These are phyloP conservation scores for Ornithorhynchus anatinus DNA, from an alignment of 2,113 vertebrate species.

Conservation along the genomic window DNA sequence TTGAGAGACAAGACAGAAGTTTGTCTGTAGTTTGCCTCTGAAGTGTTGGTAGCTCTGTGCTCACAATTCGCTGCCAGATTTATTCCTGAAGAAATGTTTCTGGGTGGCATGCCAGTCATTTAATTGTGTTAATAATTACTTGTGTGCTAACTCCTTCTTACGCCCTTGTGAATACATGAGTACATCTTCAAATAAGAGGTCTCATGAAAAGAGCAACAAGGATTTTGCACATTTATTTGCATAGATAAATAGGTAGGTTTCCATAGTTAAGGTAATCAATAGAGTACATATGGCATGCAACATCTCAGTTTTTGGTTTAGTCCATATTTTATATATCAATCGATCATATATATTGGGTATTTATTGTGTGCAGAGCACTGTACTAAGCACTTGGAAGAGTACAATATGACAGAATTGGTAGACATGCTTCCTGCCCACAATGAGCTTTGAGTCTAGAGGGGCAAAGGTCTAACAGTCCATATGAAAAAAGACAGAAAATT, in stretches of 20 bases:
- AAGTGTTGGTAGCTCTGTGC: background rate
- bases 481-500: slow-evolving; percentile 16
- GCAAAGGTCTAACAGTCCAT: slow-evolving; percentile 6
- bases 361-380: too few species aligned
- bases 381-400: too few species aligned
- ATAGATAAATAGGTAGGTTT: background rate
- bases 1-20: slow-evolving; percentile 29
- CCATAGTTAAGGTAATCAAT: background rate
- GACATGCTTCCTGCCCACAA: too few species aligned
- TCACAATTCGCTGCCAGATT: background rate
- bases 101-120: background rate
- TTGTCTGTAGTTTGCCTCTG: background rate
- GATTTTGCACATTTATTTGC: background rate
- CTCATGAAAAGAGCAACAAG: slow-evolving; percentile 9
- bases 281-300: background rate
- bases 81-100: background rate
- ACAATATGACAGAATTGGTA: too few species aligned
- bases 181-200: too few species aligned
- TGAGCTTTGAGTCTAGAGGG: slow-evolving; percentile 18
- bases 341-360: too few species aligned
- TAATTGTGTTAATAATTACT: slow-evolving; percentile 10
- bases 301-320: too few species aligned
- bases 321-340: too few species aligned
- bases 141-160: background rate
- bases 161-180: background rate